A percentile compares a stretch with the other conserved stretches of the same genome.
Evolutionary conservation across 2,797 vertebrate genomes (phyloP).

Genomic region (Zalophus californianus): DNA sequence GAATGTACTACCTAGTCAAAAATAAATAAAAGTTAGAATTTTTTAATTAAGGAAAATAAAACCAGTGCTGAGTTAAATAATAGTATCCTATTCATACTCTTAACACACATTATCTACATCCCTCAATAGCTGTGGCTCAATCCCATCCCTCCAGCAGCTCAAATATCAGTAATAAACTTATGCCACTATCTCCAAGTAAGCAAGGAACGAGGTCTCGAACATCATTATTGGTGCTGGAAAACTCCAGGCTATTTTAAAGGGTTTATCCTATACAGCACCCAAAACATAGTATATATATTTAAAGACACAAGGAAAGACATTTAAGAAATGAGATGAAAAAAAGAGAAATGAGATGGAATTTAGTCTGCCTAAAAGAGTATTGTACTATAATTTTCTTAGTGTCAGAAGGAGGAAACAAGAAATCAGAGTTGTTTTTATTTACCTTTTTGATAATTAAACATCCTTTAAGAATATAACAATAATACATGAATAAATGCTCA

Average conservation of each 20-base stretch:
- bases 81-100: background rate
- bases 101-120: background rate
- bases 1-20: background rate
- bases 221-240: background rate
- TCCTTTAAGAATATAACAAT: constrained; percentile 16
- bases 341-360: background rate
- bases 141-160: background rate
- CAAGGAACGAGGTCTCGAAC: background rate
- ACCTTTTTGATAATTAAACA: background rate
- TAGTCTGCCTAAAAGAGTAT: background rate
- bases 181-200: background rate
- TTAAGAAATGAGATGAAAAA: background rate
- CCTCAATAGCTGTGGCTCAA: background rate
- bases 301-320: background rate
- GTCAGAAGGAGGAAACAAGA: constrained; percentile 11
- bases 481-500: background rate
- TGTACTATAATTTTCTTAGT: constrained; percentile 25
- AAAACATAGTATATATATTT: background rate
- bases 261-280: background rate
- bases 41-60: constrained; percentile 25
- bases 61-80: background rate
- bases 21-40: background rate
- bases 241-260: background rate
- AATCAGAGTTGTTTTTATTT: background rate
- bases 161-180: background rate